Base-by-base conservation (phyloP, 2,888 invertebrate genomes). In the Morinoia aosen region DNA sequence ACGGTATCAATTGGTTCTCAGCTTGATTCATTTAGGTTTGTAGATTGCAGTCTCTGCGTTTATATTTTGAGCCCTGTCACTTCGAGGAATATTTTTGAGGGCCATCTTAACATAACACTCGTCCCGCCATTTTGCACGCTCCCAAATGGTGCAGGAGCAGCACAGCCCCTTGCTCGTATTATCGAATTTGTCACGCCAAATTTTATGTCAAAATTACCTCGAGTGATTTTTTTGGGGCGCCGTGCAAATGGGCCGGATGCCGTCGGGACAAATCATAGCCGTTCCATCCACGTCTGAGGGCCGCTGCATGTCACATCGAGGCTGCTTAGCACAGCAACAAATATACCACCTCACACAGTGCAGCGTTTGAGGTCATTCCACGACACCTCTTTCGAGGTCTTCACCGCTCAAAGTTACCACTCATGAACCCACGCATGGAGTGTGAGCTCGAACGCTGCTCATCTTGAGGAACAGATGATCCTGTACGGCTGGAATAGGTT, bases 151-250 rank as follows among this genome's bases (percentile, higher is more conserved):
- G 57, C 93, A 93, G 56, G 58, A 33, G 57, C 48, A 93, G 10
- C 57, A 39, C n/a, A 33, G 25, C 33, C 93, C 91, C 93, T 93
- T 93, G 93, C 93, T 19, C 57, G 58, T n/a, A 57, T 93, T 93
- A 93, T 93, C 93, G 93, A 93, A 93, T 93, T 93, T 93, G 93
- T 57, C 48, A 93, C 93, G 93, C 57, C 93, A 93, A 93, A 93
- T 93, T 93, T 93, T 93, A 57, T 48, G 48, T 93, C 93, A 48
- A 93, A 93, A 93, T 93, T 93, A 48, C 93, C 93, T 57, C 93
- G 56, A 93, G 93, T 11, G 90, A 90, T 90, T 40, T 90, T 40
- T 88, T 90, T 90, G 11, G 90, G 12, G 90, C 48, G 90, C 11
- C 90, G 90, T 90, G 12, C 40, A 90, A 90, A 90, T 90, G 90